Percentiles rank a stretch among this genome's conserved stretches.
Evolutionary conservation across 2,797 vertebrate genomes (phyloP).

Genomic region (Hyperoplus lanceolatus): DNA sequence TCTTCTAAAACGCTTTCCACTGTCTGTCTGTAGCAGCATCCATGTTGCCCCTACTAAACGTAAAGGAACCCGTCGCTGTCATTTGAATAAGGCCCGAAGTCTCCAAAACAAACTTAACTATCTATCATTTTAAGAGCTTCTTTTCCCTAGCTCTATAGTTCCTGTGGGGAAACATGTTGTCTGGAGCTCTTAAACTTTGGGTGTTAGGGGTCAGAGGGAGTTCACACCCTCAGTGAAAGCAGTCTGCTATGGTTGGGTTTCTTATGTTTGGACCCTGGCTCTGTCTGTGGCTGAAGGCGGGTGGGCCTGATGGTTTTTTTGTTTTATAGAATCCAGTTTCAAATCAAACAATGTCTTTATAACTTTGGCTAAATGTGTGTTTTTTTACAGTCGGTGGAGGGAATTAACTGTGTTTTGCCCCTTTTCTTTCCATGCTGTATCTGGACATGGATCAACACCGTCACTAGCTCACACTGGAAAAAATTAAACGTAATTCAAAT

Average conservation of each 20-base stretch:
- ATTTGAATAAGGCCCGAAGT: background rate
- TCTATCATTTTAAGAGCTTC: slow-evolving; percentile 9
- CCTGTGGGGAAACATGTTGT: background rate
- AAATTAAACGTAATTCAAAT: slow-evolving; percentile 12
- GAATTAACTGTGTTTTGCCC: background rate
- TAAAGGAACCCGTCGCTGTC: slow-evolving; percentile 4
- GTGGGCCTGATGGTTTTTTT: slow-evolving; percentile 7
- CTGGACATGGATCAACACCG: slow-evolving; percentile 23
- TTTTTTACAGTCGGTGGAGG: slow-evolving; percentile 18
- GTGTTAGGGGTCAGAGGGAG: slow-evolving; percentile 39
- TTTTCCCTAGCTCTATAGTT: background rate
- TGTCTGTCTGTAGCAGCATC: background rate
- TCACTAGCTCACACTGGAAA: slow-evolving; percentile 16
- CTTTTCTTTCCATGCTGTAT: slow-evolving; percentile 37
- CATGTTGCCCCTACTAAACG: background rate
- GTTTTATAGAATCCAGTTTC: background rate
- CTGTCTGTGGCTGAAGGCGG: slow-evolving; percentile 5
- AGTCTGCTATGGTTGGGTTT: slow-evolving; percentile 9
- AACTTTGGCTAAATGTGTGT: slow-evolving; percentile 14
- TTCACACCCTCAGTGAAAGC: slow-evolving; percentile 20
- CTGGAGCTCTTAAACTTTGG: slow-evolving; percentile 23
- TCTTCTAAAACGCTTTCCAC: background rate
- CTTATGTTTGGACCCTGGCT: slow-evolving; percentile 17
- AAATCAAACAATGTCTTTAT: slow-evolving; percentile 29
- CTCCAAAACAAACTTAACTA: slow-evolving; percentile 15